These are phyloP conservation scores for Sinella curviseta DNA, from an alignment of 1,140 invertebrate species.

Conservation along the genomic window DNA sequence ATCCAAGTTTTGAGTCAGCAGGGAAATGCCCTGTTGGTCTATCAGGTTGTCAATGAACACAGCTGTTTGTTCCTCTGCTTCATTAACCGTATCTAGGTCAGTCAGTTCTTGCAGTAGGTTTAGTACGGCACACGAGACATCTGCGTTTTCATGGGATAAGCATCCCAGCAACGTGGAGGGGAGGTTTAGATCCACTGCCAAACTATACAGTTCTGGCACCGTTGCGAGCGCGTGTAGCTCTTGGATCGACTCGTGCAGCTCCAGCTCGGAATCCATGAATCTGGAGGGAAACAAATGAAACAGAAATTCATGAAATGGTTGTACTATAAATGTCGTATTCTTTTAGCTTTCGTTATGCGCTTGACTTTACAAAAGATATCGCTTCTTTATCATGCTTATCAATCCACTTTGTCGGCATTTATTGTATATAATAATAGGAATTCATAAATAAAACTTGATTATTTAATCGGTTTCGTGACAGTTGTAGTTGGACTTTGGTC, in stretches of 20 bases:
- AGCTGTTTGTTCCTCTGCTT: constrained; percentile 80
- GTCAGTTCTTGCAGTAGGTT: constrained; percentile 88
- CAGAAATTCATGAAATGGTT: background rate
- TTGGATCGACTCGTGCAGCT: constrained; percentile 87
- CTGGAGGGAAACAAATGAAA: constrained; percentile 55
- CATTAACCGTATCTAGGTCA: constrained; percentile 92
- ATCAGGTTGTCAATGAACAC: constrained; percentile 75
- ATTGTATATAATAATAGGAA: too few species aligned
- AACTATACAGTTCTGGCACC: constrained; percentile 89
- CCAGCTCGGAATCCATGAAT: constrained; percentile 99
- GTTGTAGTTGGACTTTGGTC: too few species aligned
- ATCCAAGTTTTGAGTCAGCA: constrained; percentile 89
- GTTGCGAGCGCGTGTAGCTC: constrained; percentile 93
- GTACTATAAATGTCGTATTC: background rate
- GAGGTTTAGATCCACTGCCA: constrained; percentile 84
- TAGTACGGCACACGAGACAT: constrained; percentile 80
- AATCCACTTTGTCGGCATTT: too few species aligned
- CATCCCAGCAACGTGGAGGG: constrained; percentile 89
- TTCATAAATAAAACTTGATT: too few species aligned
- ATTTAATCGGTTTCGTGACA: too few species aligned
- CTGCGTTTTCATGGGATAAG: constrained; percentile 94
- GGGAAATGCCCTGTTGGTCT: constrained; percentile 85
- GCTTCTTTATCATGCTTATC: too few species aligned
- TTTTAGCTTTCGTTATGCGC: constrained; percentile 29
- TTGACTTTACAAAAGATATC: too few species aligned